Percentiles rank a stretch among this genome's conserved stretches.
These are phyloP conservation scores for Coenonympha glycerion DNA, from an alignment of 2,888 invertebrate species.

Conservation along the genomic window DNA sequence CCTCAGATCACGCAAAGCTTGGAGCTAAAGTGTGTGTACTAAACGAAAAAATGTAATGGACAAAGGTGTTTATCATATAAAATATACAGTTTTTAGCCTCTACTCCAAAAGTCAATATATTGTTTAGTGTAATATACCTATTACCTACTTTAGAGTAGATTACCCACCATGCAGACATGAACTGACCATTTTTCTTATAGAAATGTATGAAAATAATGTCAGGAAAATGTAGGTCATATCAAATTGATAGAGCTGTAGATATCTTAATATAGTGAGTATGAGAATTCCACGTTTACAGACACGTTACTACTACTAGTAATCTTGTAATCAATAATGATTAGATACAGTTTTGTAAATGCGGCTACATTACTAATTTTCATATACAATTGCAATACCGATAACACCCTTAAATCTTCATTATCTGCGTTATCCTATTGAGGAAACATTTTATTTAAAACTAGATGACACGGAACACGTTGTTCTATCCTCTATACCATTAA, in stretches of 20 bases:
- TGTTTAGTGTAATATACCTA: too few species aligned
- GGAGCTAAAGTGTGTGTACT: too few species aligned
- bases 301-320: background rate
- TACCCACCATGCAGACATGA: background rate
- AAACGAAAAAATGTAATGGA: too few species aligned
- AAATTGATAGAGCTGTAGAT: constrained; percentile 3
- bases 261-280: background rate
- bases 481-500: too few species aligned
- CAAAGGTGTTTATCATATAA: too few species aligned
- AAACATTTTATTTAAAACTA: too few species aligned
- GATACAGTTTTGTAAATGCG: background rate
- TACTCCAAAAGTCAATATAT: too few species aligned
- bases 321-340: background rate
- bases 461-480: too few species aligned
- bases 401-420: too few species aligned
- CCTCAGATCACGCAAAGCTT: too few species aligned
- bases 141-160: background rate
- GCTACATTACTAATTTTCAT: background rate
- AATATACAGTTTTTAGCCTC: too few species aligned
- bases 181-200: background rate
- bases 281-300: constrained; percentile 3
- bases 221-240: constrained; percentile 5
- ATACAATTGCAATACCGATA: background rate
- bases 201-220: background rate
- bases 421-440: too few species aligned